phyloP scores from a whole-genome alignment of 2,797 vertebrate species.

The Sciurus carolinensis region DNA sequence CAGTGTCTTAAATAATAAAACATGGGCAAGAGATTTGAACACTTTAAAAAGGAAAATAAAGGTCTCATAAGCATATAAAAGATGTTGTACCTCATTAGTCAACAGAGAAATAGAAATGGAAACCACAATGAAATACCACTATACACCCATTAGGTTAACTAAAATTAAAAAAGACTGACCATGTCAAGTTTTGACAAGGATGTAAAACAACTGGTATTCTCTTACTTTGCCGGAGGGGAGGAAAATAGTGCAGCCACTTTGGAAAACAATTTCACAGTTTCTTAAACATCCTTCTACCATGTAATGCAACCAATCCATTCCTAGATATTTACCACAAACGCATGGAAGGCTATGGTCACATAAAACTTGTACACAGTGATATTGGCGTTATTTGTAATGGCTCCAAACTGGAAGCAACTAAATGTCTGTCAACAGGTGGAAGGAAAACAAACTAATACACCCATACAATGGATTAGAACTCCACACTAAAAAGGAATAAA shows the following conservation, averaged over 20 bases:
- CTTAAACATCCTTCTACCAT: background rate
- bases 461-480: background rate
- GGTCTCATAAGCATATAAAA: background rate
- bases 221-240: background rate
- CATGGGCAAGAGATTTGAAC: background rate
- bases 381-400: background rate
- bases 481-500: background rate
- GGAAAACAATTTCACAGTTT: background rate
- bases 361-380: background rate
- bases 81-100: background rate
- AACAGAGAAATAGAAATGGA: background rate
- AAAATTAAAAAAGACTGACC: background rate
- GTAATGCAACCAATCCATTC: background rate
- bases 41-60: background rate
- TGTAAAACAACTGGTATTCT: background rate
- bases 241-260: background rate
- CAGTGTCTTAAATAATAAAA: background rate
- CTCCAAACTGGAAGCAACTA: background rate
- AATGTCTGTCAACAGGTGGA: background rate
- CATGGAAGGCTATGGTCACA: background rate
- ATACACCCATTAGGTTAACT: background rate
- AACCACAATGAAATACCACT: background rate
- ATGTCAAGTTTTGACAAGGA: background rate
- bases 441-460: background rate
- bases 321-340: background rate